Conservation (phyloP, 2,113 vertebrate genomes). For the Platycercus adscitus region DNA sequence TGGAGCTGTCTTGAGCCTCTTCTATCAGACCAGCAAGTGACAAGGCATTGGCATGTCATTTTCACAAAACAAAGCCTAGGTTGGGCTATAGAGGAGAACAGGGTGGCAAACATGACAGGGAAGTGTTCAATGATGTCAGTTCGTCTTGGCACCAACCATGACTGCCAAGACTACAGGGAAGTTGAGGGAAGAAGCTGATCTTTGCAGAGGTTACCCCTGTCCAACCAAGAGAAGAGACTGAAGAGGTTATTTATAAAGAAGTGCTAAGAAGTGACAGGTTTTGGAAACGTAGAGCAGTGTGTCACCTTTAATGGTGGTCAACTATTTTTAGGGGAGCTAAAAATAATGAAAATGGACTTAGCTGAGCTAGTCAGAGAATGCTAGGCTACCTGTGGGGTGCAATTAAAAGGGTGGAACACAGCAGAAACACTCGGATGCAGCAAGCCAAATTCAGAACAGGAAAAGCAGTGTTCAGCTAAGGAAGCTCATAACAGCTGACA, state of each 20-base stretch:
- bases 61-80: not conserved
- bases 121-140: not conserved
- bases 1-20: not conserved
- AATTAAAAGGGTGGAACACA: conserved; percentile 13
- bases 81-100: not conserved
- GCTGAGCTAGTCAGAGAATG: conserved; percentile 18
- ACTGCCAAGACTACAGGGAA: not conserved
- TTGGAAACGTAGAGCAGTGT: not conserved
- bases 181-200: not conserved
- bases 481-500: not conserved
- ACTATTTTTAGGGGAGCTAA: conserved; percentile 40
- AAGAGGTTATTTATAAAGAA: conserved; percentile 3
- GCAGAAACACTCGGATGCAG: conserved; percentile 4
- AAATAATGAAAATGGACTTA: conserved; percentile 38
- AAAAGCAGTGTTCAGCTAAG: not conserved
- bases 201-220: not conserved
- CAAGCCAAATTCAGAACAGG: not conserved
- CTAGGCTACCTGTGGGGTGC: conserved; percentile 14
- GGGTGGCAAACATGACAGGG: not conserved
- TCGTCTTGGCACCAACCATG: not conserved
- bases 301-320: conserved; percentile 16
- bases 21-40: not conserved
- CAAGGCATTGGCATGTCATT: not conserved
- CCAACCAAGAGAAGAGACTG: not conserved
- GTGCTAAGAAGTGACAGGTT: not conserved